Evolutionary conservation across 2,113 vertebrate species (phyloP), one percentile per base, ranked within the genome.

Genomic region (Plecturocebus donacophilus): DNA sequence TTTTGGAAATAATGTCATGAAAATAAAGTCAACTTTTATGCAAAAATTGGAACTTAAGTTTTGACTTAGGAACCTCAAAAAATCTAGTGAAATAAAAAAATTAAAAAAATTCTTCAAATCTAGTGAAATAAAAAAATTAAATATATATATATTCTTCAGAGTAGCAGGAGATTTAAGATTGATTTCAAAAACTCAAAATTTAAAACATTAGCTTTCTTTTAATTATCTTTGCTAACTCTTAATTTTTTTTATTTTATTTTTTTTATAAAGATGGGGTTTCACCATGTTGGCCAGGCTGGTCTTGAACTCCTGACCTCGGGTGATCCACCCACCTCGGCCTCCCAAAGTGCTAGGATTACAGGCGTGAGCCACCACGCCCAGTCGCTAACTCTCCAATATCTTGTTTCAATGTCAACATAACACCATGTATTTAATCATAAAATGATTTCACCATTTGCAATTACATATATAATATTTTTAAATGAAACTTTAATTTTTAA

Each of bases 21-120:
- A 87, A 93, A 88, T 42, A 80, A 90, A 79, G n/a, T 81, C n/a
- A 90, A 83, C 32, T 75, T 87, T 87, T 11, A 47, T 64, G 23
- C 52, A 93, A 94, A 94, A 92, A 42, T 16, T n/a, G 52, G 47
- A 94, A 93, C 70, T 95, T 35, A 42, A 87, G 70, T 87, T 93
- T 87, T 71, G 20, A 95, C 27, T 79, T 64, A 71, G 47, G 25
- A 96, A 54, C 8, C 30, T 90, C 25, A 90, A 93, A 90, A 93
- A 82, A 56, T 23, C 56, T 56, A 56, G 56, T 56, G 56, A 56
- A 56, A 56, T 56, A 56, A 23, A 56, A 56, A 23, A 56, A 56
- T 56, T 56, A 56, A 56, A 58, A 58, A 42, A 4, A 42, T 42
- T 42, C 42, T 42, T 42, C 42, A 42, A 42, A 42, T 42, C 42